These are phyloP conservation scores for Nasonia longicornis DNA, from an alignment of 1,140 invertebrate species.

Conservation along the genomic window DNA sequence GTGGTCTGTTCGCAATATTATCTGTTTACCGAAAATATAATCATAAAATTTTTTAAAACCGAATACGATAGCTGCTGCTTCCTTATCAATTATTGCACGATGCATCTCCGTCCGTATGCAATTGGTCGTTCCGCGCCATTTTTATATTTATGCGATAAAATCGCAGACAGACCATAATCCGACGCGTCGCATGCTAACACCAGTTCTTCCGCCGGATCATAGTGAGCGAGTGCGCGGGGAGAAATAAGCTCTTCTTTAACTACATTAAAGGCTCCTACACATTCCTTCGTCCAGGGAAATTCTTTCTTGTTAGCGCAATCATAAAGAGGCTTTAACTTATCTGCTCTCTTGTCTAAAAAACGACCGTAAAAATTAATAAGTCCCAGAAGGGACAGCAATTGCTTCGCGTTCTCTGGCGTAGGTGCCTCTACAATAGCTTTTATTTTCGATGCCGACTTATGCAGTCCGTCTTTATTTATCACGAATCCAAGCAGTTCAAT, in stretches of 20 bases:
- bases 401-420: too few species aligned
- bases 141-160: constrained; percentile 53
- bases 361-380: too few species aligned
- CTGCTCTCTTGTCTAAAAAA: not conserved
- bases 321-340: constrained; percentile 43
- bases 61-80: constrained; percentile 47
- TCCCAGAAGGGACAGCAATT: too few species aligned
- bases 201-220: constrained; percentile 50
- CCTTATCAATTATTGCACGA: constrained; percentile 58
- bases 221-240: constrained; percentile 52
- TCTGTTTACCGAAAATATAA: too few species aligned
- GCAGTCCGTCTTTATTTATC: too few species aligned
- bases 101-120: constrained; percentile 50
- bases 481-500: too few species aligned
- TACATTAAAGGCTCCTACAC: constrained; percentile 44
- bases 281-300: constrained; percentile 30
- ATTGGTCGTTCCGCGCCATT: constrained; percentile 48
- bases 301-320: constrained; percentile 37
- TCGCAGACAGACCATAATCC: constrained; percentile 57
- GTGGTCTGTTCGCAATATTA: too few species aligned
- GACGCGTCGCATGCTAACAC: constrained; percentile 61
- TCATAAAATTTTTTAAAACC: too few species aligned
- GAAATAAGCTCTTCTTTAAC: constrained; percentile 51
- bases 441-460: too few species aligned
- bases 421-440: too few species aligned